Conservation (phyloP, 2,113 vertebrate genomes). For the Odocoileus hemionus region DNA sequence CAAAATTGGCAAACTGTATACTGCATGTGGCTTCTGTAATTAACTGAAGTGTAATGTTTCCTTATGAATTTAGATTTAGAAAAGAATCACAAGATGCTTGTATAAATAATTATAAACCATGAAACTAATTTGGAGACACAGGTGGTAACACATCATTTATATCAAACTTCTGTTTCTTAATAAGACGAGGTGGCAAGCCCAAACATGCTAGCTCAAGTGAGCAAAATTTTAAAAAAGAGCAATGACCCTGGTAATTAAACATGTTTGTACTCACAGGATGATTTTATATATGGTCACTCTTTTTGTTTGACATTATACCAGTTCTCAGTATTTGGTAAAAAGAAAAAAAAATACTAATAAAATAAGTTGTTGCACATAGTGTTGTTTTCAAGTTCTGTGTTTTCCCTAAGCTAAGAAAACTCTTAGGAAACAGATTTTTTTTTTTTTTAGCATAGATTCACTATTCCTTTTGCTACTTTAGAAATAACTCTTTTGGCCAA, state of each 20-base stretch:
- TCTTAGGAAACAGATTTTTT: background rate
- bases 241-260: background rate
- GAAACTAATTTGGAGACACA: background rate
- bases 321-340: background rate
- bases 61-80: slow-evolving; percentile 28
- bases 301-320: background rate
- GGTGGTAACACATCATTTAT: background rate
- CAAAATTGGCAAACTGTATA: background rate
- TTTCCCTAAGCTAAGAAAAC: background rate
- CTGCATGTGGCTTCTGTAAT: background rate
- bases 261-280: background rate
- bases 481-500: background rate
- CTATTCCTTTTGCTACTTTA: background rate
- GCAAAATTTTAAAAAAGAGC: background rate
- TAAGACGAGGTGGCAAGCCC: background rate
- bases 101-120: background rate
- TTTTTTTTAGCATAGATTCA: background rate
- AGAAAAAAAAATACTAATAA: background rate
- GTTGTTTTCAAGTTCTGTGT: background rate
- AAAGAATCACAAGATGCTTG: background rate
- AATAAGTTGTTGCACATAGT: background rate
- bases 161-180: background rate
- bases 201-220: background rate
- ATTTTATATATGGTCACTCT: background rate
- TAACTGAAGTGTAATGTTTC: background rate